Evolutionary conservation across 2,113 vertebrate species (phyloP).

Genomic region (Mormoops blainvillei): DNA sequence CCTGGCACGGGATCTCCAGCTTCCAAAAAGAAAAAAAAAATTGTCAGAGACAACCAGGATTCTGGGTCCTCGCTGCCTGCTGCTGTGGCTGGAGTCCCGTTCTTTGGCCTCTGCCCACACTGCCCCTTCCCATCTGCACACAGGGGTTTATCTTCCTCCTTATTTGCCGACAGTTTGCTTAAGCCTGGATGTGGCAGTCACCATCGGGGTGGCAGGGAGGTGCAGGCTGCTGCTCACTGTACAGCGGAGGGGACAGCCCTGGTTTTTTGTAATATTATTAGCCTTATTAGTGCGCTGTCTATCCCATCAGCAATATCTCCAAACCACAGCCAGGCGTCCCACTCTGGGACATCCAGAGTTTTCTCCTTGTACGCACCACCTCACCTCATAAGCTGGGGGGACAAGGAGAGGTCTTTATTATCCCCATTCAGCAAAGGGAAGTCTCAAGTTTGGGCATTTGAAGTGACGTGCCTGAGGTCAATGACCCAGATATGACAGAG

Average conservation of each 20-base stretch:
- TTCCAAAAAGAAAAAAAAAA: slow-evolving; percentile 33
- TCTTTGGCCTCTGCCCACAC: neutral
- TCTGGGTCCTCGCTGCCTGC: neutral
- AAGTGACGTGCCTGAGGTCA: neutral
- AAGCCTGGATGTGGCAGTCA: neutral
- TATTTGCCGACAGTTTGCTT: neutral
- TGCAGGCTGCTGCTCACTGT: neutral
- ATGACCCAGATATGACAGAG: neutral
- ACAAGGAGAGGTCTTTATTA: neutral
- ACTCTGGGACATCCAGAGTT: neutral
- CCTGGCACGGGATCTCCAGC: slow-evolving; percentile 76
- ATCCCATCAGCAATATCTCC: neutral
- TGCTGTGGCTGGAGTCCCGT: neutral
- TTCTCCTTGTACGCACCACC: neutral
- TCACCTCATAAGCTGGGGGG: neutral
- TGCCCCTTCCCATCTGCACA: neutral
- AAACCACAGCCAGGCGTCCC: neutral
- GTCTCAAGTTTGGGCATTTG: neutral
- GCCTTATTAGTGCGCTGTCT: neutral
- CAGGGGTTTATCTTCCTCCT: neutral
- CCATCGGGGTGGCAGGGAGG: rapidly evolving
- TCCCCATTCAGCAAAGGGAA: neutral
- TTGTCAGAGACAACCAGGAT: neutral
- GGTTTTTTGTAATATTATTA: neutral
- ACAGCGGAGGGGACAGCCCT: neutral